Conservation (phyloP, 2,888 invertebrate genomes). For the Agrochola macilenta region DNA sequence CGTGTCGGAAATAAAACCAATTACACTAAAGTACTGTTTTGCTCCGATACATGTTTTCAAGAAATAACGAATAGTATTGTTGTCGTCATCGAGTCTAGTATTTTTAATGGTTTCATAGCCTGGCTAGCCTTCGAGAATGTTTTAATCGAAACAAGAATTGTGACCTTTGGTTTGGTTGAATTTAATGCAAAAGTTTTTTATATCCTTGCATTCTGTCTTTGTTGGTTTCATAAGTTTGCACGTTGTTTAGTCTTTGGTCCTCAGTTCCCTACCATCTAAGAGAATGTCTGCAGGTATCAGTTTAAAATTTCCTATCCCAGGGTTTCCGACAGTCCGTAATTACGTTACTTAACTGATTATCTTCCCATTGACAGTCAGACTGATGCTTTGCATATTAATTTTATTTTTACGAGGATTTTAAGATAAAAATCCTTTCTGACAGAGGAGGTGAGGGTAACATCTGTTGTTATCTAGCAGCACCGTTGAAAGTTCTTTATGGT, state of each 20-base stretch:
- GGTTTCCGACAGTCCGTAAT: slow-evolving; percentile 24
- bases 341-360: slow-evolving; percentile 32
- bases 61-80: slow-evolving; percentile 5
- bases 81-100: not conserved
- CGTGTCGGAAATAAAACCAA: slow-evolving; percentile 1
- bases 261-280: not conserved
- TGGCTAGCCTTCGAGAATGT: slow-evolving; percentile 16
- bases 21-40: not conserved
- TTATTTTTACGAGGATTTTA: slow-evolving; percentile 10
- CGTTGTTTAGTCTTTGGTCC: not conserved
- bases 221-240: no score
- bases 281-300: slow-evolving; percentile 23
- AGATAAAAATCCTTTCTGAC: not conserved
- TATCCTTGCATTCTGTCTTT: not conserved
- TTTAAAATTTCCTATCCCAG: slow-evolving; percentile 17
- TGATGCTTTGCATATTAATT: slow-evolving; percentile 3
- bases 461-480: not conserved
- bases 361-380: slow-evolving; percentile 15
- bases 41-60: not conserved
- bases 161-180: not conserved
- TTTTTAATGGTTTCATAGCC: not conserved
- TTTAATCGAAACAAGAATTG: not conserved
- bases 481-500: not conserved
- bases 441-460: not conserved
- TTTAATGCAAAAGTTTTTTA: not conserved